A percentile compares a stretch with the other conserved stretches of the same genome.
Conservation (phyloP, 2,888 invertebrate genomes). For the Aphodius sticticus region DNA sequence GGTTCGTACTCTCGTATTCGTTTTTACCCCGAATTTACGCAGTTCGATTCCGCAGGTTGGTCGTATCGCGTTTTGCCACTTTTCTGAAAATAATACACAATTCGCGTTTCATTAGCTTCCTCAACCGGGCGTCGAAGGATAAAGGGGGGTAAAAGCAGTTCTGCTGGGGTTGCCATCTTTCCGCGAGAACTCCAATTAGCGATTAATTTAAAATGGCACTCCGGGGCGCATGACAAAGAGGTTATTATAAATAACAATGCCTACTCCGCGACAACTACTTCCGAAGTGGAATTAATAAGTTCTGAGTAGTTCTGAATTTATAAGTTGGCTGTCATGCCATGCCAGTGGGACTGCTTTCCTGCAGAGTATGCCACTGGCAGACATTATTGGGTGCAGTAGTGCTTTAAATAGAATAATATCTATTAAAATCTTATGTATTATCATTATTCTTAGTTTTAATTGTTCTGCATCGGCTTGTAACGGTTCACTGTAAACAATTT, state of each 20-base stretch:
- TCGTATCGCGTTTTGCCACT: neutral
- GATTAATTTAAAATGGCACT: neutral
- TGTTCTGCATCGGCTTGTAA: no score
- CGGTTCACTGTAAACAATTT: no score
- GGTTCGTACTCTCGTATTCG: neutral
- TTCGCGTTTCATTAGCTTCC: neutral
- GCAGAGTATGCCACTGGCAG: neutral
- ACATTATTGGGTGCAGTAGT: neutral
- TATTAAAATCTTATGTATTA: no score
- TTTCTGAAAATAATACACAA: neutral
- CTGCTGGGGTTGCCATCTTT: no score
- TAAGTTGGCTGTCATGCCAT: neutral
- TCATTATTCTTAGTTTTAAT: no score
- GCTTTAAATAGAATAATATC: no score
- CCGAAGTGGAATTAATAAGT: neutral
- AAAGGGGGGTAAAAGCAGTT: neutral
- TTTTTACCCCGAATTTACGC: neutral
- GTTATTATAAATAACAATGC: neutral
- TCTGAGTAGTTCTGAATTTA: neutral
- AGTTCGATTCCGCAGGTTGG: neutral
- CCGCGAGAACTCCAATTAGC: neutral
- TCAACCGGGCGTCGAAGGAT: neutral
- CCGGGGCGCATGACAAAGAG: neutral
- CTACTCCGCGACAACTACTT: neutral
- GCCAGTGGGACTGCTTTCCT: neutral